Evolutionary conservation across 2,888 invertebrate genomes (phyloP), one percentile per base, ranked within the genome.

Genomic region (Nemapogon koenigi): DNA sequence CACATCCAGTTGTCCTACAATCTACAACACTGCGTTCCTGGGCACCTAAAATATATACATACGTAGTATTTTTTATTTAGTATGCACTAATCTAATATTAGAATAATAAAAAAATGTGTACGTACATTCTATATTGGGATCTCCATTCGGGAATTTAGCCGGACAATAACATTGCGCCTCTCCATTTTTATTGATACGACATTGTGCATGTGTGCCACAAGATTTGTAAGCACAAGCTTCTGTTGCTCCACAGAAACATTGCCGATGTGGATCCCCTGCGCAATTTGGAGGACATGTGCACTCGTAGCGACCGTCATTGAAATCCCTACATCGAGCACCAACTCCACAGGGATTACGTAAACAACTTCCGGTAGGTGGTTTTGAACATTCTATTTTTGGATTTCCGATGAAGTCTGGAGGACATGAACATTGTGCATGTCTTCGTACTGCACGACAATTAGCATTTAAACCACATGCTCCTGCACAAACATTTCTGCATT

Each of bases 101-200:
- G 28, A 33, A 35, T 18, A 13, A 27, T 35, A 38, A 16, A 27
- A 19, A 31, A 6, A 17, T 29, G 15, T 16, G 28, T 49, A 84
- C 89, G 85, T 78, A 94, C 94, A 94, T 83, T 90, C 88, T 52
- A 88, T 85, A 56, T 88, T 86, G 15, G 94, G 91, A 81, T 94
- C 90, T 39, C 94, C 94, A 43, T 86, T 83, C 33, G 94, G 92
- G 69, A 83, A 89, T 55, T 87, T 86, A 22, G 87, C 80, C 35
- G 94, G 93, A 58, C 94, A 95, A 58, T 88, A 90, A 58, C 94
- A 95, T 56, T 91, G 86, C 1, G 90, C 85, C 52, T 89, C 85
- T 46, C 85, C 83, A 43, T 82, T 83, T 44, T 84, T 80, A 33
- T 84, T 72, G 28, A 90, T 85, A 47, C 86, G 84, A 58, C 94